phyloP scores from a whole-genome alignment of 2,888 invertebrate species.

The Spatulosminthurus flaviceps region DNA sequence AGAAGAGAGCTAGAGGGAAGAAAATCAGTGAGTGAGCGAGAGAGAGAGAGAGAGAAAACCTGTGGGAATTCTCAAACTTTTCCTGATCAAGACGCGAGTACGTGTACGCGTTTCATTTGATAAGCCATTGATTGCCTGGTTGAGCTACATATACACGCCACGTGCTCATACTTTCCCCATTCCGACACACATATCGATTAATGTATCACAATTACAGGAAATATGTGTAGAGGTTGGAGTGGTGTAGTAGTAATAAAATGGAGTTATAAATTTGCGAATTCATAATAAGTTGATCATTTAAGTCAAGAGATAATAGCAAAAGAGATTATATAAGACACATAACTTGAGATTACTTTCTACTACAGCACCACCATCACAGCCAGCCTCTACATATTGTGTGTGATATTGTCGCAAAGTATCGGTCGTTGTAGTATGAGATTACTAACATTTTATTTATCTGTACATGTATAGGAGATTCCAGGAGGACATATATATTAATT shows the following conservation, averaged over 20 bases:
- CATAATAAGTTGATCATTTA: conserved; percentile 27
- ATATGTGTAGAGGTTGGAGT: no score
- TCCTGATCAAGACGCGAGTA: conserved; percentile 7
- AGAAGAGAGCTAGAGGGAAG: neutral
- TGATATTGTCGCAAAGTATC: no score
- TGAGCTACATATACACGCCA: no score
- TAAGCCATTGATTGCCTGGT: neutral
- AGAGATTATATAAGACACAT: conserved; percentile 11
- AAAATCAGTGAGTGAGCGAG: neutral
- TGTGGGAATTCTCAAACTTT: conserved; percentile 9
- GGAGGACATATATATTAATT: no score
- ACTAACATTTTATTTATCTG: no score
- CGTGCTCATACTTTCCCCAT: no score
- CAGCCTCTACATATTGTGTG: no score
- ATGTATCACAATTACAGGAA: no score
- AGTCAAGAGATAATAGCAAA: conserved; percentile 3
- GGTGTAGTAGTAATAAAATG: neutral
- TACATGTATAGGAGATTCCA: no score
- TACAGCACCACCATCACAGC: no score
- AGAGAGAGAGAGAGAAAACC: neutral
- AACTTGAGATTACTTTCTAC: neutral
- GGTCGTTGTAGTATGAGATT: no score
- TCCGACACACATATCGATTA: no score
- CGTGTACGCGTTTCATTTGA: neutral
- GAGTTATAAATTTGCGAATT: conserved; percentile 18